phyloP scores from a whole-genome alignment of 2,888 invertebrate genomes.

The Lutraria lutraria region DNA sequence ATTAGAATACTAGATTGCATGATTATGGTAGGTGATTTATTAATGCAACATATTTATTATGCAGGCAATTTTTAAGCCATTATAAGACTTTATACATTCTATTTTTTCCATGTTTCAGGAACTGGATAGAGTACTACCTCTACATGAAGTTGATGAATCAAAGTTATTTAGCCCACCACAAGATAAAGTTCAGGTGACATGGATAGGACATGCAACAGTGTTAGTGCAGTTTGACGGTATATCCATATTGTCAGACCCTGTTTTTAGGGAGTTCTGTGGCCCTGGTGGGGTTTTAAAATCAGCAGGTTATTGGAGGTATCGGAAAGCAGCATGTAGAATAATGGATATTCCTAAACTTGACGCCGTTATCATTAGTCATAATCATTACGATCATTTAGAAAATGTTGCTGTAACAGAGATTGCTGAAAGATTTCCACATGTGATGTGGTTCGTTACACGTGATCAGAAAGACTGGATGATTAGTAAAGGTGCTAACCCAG shows the following conservation, averaged over 20 bases:
- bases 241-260: slow-evolving; percentile 87
- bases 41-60: no score
- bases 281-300: slow-evolving; percentile 3
- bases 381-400: slow-evolving; percentile 88
- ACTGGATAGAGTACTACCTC: slow-evolving; percentile 80
- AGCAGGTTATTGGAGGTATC: slow-evolving; percentile 83
- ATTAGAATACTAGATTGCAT: no score
- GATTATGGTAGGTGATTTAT: no score
- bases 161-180: slow-evolving; percentile 64
- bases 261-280: slow-evolving; percentile 83
- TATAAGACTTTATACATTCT: no score
- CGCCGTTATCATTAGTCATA: slow-evolving; percentile 88
- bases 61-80: no score
- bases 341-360: slow-evolving; percentile 86
- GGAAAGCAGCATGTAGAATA: slow-evolving; percentile 81
- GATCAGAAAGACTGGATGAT: slow-evolving; percentile 85
- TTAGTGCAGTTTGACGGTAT: slow-evolving; percentile 87
- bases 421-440: slow-evolving; percentile 41
- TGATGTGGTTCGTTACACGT: slow-evolving; percentile 75
- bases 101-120: neutral
- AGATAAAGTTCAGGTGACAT: slow-evolving; percentile 83
- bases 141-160: slow-evolving; percentile 75
- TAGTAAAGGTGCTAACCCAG: slow-evolving; percentile 75
- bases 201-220: slow-evolving; percentile 88
- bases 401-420: slow-evolving; percentile 78